phyloP scores from a whole-genome alignment of 2,113 vertebrate species.

The Saimiri boliviensis region DNA sequence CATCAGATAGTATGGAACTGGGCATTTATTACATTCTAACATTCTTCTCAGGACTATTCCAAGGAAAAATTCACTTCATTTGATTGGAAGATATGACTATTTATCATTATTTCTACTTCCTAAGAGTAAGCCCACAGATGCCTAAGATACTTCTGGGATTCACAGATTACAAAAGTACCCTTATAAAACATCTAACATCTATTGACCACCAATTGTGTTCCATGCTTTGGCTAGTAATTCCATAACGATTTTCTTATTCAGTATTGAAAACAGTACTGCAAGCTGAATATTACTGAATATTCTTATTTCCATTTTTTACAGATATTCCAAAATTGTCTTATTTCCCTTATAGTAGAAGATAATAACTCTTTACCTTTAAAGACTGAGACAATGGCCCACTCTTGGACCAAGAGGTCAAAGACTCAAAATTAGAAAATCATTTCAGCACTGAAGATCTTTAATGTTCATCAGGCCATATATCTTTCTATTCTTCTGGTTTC shows the following conservation, averaged over 20 bases:
- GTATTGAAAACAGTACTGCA: background rate
- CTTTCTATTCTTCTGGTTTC: background rate
- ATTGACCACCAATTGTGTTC: background rate
- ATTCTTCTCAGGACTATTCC: background rate
- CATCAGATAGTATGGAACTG: no score
- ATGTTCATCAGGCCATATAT: background rate
- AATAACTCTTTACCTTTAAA: background rate
- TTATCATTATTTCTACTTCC: background rate
- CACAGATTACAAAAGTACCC: background rate
- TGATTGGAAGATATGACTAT: background rate
- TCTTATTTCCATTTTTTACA: background rate
- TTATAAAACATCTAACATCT: background rate
- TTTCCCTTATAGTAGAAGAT: background rate
- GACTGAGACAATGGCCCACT: background rate
- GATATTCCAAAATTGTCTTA: background rate
- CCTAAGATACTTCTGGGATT: background rate
- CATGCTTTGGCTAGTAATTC: background rate
- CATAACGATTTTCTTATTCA: background rate
- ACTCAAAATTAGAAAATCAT: background rate
- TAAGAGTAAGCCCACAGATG: background rate
- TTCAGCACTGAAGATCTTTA: background rate
- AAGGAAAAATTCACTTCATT: background rate
- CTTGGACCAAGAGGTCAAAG: background rate
- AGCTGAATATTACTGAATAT: background rate
- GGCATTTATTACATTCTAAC: background rate